Evolutionary conservation across 1,140 invertebrate genomes (phyloP).

Genomic region (Coenobita brevimanus): DNA sequence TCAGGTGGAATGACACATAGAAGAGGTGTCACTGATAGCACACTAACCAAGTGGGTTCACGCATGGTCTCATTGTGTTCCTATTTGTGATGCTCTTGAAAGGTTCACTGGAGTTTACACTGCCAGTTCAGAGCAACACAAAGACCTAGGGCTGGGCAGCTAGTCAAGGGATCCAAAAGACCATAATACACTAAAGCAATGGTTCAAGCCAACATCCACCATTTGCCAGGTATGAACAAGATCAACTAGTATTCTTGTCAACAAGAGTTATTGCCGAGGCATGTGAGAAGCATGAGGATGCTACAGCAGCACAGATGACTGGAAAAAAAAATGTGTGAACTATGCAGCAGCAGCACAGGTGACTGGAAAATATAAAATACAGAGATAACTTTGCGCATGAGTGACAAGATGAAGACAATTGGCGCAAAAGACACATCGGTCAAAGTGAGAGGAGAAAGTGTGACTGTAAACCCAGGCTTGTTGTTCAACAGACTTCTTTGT

Average conservation of each 20-base stretch:
- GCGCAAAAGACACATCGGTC: too few relatives aligned
- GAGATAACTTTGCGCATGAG: background rate
- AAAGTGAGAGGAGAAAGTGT: too few relatives aligned
- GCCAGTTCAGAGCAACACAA: too few relatives aligned
- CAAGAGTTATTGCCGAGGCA: background rate
- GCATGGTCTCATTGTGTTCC: slow-evolving; percentile 16
- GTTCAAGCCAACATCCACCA: slow-evolving; percentile 19
- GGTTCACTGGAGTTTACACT: slow-evolving; percentile 19
- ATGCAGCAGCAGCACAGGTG: background rate
- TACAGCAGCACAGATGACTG: too few relatives aligned
- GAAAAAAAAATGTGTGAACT: too few relatives aligned
- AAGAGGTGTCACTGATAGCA: background rate
- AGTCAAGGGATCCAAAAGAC: too few relatives aligned
- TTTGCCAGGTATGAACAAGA: slow-evolving; percentile 2
- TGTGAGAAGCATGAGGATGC: too few relatives aligned
- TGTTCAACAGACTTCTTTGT: slow-evolving; percentile 15
- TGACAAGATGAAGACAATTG: slow-evolving; percentile 32
- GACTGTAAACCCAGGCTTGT: background rate
- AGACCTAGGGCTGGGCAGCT: too few relatives aligned
- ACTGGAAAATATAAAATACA: background rate
- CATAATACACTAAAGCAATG: background rate
- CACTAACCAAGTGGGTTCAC: slow-evolving; percentile 15
- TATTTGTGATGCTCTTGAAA: slow-evolving; percentile 23
- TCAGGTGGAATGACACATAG: slow-evolving; percentile 25
- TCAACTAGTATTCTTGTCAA: background rate